These are phyloP conservation scores for Lordiphosa fenestrarum DNA, from an alignment of 2,888 invertebrate genomes.

Conservation along the genomic window DNA sequence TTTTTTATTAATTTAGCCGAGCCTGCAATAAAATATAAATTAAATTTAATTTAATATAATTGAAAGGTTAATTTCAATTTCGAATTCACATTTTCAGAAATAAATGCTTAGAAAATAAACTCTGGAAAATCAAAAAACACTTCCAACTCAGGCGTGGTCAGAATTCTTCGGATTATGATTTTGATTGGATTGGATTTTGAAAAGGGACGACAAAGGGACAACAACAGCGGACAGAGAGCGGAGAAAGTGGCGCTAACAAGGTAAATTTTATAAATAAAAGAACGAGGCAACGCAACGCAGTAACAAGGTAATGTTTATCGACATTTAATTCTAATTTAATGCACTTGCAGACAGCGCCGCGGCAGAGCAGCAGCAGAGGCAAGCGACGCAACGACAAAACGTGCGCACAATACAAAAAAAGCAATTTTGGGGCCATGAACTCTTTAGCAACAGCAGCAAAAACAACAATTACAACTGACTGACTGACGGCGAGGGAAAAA, in stretches of 20 bases:
- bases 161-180: too few relatives aligned
- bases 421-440: slow-evolving; percentile 58
- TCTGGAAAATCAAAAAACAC: too few relatives aligned
- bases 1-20: too few relatives aligned
- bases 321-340: slow-evolving; percentile 13
- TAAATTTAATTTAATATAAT: too few relatives aligned
- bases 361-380: slow-evolving; percentile 11
- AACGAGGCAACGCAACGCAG: slow-evolving; percentile 14
- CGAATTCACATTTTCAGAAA: too few relatives aligned
- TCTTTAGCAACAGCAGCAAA: slow-evolving; percentile 19
- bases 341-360: slow-evolving; percentile 22
- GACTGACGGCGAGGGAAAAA: slow-evolving; percentile 4
- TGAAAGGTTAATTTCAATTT: too few relatives aligned
- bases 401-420: slow-evolving; percentile 53
- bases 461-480: slow-evolving; percentile 24
- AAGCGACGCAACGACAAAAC: slow-evolving; percentile 42
- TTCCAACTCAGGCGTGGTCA: too few relatives aligned
- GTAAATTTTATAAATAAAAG: slow-evolving; percentile 35
- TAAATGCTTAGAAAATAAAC: too few relatives aligned
- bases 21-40: too few relatives aligned
- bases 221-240: slow-evolving; percentile 18
- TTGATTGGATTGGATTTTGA: too few relatives aligned
- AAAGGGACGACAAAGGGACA: slow-evolving; percentile 41
- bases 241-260: slow-evolving; percentile 21
- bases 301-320: slow-evolving; percentile 21